Conservation (phyloP, 2,888 invertebrate genomes). For the Chymomyza fuscimana region DNA sequence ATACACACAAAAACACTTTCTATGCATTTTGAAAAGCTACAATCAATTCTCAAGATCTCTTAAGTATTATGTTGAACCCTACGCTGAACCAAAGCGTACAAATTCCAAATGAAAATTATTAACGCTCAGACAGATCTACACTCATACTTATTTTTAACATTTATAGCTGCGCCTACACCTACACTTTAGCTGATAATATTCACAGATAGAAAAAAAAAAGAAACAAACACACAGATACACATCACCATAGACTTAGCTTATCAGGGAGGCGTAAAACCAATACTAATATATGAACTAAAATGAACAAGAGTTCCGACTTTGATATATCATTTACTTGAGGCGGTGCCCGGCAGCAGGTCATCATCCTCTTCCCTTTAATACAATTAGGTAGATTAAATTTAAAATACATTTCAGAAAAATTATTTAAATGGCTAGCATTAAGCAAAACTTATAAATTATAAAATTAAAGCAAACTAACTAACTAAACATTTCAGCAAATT, state of each 20-base stretch:
- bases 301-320: no score
- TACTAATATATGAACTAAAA: conserved; percentile 34
- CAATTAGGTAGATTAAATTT: no score
- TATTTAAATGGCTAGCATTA: no score
- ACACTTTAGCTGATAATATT: conserved; percentile 57
- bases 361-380: no score
- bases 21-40: background rate
- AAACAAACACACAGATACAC: conserved; percentile 5
- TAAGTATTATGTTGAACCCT: conserved; percentile 54
- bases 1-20: background rate
- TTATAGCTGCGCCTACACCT: conserved; percentile 63
- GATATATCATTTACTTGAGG: no score
- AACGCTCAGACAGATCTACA: conserved; percentile 55
- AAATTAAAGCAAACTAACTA: no score
- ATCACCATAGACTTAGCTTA: conserved; percentile 37
- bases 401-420: no score
- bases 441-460: no score
- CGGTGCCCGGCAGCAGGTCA: no score
- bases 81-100: conserved; percentile 58
- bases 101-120: conserved; percentile 70
- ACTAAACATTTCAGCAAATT: no score
- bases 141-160: conserved; percentile 46
- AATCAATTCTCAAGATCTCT: conserved; percentile 54
- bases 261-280: conserved; percentile 39
- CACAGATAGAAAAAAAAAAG: conserved; percentile 31